phyloP scores from a whole-genome alignment of 2,888 invertebrate species.

The Eueremaeus valkanovi region DNA sequence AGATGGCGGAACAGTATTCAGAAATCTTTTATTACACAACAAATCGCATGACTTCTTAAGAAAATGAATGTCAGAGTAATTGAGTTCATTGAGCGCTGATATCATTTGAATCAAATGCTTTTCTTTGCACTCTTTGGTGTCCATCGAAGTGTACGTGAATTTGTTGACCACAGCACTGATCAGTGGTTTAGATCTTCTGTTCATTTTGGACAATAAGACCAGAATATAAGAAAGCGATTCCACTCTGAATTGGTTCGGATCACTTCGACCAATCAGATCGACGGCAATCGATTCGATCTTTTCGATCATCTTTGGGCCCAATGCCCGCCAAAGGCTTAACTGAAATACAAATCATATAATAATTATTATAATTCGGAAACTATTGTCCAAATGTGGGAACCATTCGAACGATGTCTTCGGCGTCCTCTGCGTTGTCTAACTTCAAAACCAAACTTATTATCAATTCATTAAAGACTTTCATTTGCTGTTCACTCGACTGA shows the following conservation, averaged over 20 bases:
- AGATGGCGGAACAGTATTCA: constrained; percentile 20
- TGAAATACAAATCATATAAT: not conserved
- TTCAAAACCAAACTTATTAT: constrained; percentile 1
- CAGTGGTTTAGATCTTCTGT: constrained; percentile 32
- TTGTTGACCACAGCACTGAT: constrained; percentile 25
- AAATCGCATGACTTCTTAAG: constrained; percentile 35
- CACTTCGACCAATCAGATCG: constrained; percentile 4
- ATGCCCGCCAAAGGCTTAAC: constrained; percentile 16
- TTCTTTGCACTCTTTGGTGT: constrained; percentile 25
- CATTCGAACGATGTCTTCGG: constrained; percentile 5
- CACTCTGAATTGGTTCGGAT: not conserved
- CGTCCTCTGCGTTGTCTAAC: constrained; percentile 8
- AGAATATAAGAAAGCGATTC: constrained; percentile 34
- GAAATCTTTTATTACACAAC: constrained; percentile 32
- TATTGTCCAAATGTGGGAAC: not conserved
- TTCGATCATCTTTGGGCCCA: constrained; percentile 22
- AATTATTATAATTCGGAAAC: too few relatives aligned
- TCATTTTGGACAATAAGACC: constrained; percentile 30
- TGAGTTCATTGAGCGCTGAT: constrained; percentile 35
- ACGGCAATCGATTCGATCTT: constrained; percentile 16
- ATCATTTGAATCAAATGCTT: constrained; percentile 38
- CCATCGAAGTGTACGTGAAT: not conserved
- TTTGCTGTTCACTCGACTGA: constrained; percentile 10
- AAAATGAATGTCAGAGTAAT: constrained; percentile 37
- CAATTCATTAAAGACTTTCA: constrained; percentile 28